Conservation (phyloP, 2,888 invertebrate species). For the Monochamus alternatus region DNA sequence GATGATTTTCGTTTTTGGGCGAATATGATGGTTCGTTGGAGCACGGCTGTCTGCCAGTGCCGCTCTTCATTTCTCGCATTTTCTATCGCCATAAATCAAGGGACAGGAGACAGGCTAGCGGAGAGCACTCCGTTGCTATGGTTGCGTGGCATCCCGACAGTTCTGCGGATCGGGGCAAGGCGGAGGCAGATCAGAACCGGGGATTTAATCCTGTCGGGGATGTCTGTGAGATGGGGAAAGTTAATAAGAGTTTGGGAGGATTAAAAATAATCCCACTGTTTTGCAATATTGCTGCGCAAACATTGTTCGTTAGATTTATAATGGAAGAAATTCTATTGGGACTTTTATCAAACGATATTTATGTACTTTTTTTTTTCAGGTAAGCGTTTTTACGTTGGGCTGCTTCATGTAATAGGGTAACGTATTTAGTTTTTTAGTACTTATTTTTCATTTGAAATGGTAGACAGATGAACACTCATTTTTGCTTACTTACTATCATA, state of each 20-base stretch:
- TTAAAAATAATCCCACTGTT: constrained; percentile 72
- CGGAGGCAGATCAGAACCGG: constrained; percentile 67
- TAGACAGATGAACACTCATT: not conserved
- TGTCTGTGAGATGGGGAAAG: constrained; percentile 69
- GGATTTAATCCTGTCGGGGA: constrained; percentile 71
- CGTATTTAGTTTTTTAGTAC: constrained; percentile 3
- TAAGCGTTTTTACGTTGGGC: constrained; percentile 27
- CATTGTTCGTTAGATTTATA: constrained; percentile 53
- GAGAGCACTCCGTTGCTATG: constrained; percentile 72
- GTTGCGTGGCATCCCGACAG: constrained; percentile 73
- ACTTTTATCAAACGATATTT: constrained; percentile 35
- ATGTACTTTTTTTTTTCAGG: constrained; percentile 47
- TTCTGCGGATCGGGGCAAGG: constrained; percentile 59
- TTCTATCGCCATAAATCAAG: constrained; percentile 73
- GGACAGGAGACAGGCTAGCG: constrained; percentile 72
- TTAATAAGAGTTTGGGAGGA: constrained; percentile 72
- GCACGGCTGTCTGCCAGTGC: constrained; percentile 68
- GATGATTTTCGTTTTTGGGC: constrained; percentile 56
- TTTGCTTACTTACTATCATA: not conserved
- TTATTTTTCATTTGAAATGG: not conserved
- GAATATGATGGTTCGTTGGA: constrained; percentile 58
- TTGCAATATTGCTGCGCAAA: constrained; percentile 69
- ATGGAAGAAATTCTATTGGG: constrained; percentile 44
- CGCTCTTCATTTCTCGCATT: constrained; percentile 73
- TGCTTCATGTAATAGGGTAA: constrained; percentile 26